Percentiles rank a stretch among this genome's conserved stretches.
Conservation (phyloP, 2,888 invertebrate genomes). For the Melanotus villosus region DNA sequence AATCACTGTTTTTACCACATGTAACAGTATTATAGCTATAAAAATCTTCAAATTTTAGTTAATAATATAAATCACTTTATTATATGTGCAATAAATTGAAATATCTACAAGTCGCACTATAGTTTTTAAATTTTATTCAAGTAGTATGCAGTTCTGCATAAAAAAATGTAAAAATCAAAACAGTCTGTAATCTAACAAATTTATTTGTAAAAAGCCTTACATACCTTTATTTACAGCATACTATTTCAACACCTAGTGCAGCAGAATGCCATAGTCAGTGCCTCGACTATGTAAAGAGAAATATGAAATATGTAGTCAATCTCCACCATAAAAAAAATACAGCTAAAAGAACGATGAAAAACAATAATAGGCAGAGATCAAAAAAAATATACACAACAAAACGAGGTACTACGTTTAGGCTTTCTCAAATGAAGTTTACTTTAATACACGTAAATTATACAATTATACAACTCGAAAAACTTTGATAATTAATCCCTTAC, state of each 20-base stretch:
- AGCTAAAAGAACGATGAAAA: background rate
- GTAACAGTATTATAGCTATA: no score
- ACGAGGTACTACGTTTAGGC: constrained; percentile 23
- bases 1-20: no score
- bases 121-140: no score
- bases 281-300: constrained; percentile 39
- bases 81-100: no score
- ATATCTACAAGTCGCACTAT: no score
- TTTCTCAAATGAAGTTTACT: constrained; percentile 23
- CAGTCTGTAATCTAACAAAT: constrained; percentile 60
- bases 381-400: constrained; percentile 3
- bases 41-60: no score
- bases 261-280: constrained; percentile 45
- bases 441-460: background rate
- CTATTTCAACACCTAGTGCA: constrained; percentile 50
- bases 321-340: constrained; percentile 21
- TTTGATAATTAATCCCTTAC: background rate
- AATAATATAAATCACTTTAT: no score
- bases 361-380: constrained; percentile 24
- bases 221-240: constrained; percentile 67
- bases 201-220: constrained; percentile 69
- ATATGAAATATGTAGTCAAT: constrained; percentile 35
- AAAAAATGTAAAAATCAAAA: no score
- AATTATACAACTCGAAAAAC: constrained; percentile 6
- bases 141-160: no score